Percentiles rank a stretch among this genome's conserved stretches.
phyloP scores from a whole-genome alignment of 23 tunicate species.

The Styela clava region DNA sequence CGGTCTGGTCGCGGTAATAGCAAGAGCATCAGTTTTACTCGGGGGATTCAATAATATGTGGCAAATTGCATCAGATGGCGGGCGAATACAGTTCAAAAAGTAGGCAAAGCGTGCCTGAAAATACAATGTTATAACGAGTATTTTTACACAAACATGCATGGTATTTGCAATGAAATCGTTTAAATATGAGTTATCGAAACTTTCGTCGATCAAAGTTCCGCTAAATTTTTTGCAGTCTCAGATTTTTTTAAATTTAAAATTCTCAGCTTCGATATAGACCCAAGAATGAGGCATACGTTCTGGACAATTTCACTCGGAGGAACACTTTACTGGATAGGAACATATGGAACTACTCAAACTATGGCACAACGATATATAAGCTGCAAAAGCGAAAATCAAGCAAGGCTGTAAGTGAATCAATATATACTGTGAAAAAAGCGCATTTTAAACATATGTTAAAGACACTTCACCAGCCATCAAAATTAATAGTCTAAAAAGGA shows the following conservation, averaged over 20 bases:
- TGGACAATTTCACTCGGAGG: conserved; percentile 33
- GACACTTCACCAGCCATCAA: too few species aligned
- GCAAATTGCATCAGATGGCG: conserved; percentile 18
- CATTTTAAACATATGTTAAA: too few species aligned
- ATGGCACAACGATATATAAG: conserved; percentile 34
- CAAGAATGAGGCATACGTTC: conserved; percentile 27
- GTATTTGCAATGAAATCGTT: too few species aligned
- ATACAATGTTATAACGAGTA: too few species aligned
- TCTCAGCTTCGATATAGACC: conserved; percentile 25
- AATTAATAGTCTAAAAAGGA: too few species aligned
- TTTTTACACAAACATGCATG: too few species aligned
- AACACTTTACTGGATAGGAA: conserved; percentile 13
- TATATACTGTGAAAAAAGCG: too few species aligned
- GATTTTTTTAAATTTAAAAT: too few species aligned
- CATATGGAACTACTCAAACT: conserved; percentile 32
- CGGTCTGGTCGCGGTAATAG: conserved; percentile 27
- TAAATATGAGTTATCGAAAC: too few species aligned
- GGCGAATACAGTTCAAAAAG: not conserved
- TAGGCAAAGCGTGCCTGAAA: not conserved
- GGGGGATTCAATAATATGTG: conserved; percentile 30
- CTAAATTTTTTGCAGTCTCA: too few species aligned
- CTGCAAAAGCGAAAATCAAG: conserved; percentile 27
- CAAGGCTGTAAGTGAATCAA: conserved; percentile 15
- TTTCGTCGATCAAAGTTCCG: too few species aligned
- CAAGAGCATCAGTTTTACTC: conserved; percentile 5